These are phyloP conservation scores for Hyphantria cunea DNA, from an alignment of 1,140 invertebrate genomes.

Conservation along the genomic window DNA sequence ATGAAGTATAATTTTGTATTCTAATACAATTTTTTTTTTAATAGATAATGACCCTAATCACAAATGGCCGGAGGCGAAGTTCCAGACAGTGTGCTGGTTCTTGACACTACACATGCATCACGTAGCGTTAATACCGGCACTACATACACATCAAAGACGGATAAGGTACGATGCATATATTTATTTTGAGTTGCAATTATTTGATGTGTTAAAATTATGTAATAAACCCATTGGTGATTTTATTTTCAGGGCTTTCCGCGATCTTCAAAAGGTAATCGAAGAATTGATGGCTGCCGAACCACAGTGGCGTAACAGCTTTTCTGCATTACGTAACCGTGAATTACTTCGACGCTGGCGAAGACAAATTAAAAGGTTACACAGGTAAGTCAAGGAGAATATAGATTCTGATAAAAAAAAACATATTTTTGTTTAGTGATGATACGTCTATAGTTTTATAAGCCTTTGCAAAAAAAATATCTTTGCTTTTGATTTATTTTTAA, in stretches of 20 bases:
- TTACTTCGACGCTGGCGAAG: conserved; percentile 93
- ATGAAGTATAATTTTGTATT: no score
- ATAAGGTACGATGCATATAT: conserved; percentile 57
- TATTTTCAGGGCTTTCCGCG: conserved; percentile 88
- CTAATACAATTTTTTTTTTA: conserved; percentile 31
- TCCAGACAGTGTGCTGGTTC: conserved; percentile 98
- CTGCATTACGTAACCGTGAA: conserved; percentile 90
- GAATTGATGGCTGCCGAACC: conserved; percentile 91
- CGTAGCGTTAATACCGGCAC: conserved; percentile 92
- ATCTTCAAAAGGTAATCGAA: conserved; percentile 95
- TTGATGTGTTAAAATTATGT: background rate
- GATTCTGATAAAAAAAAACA: no score
- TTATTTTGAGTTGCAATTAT: background rate
- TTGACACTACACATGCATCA: conserved; percentile 96
- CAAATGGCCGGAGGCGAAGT: conserved; percentile 91
- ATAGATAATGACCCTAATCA: conserved; percentile 80
- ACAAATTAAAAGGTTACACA: conserved; percentile 87
- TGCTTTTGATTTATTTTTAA: no score
- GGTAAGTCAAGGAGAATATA: conserved; percentile 57
- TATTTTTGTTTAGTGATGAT: no score
- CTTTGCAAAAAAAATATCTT: no score
- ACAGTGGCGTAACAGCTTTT: conserved; percentile 91
- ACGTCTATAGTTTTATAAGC: no score
- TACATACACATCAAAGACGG: conserved; percentile 93
- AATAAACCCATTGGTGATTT: conserved; percentile 1